Percentiles rank a stretch among this genome's conserved stretches.
Evolutionary conservation across 1,140 invertebrate species (phyloP).

Genomic region (Choristoneura fumiferana): DNA sequence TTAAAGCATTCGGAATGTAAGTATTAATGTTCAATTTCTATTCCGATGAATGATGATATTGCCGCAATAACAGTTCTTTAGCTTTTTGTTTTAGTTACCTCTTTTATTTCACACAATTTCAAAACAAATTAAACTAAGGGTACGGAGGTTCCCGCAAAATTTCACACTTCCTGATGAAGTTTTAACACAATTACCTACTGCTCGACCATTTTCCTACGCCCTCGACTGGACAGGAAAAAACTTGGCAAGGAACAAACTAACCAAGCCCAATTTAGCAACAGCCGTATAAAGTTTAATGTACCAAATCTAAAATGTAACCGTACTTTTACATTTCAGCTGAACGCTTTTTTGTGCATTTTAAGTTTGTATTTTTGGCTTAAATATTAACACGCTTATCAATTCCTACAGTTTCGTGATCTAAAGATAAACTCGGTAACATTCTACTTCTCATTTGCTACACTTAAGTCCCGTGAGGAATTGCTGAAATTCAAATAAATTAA

Average conservation of each 20-base stretch:
- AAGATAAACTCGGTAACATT: too few relatives aligned
- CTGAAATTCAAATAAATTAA: constrained; percentile 48
- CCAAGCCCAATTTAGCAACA: constrained; percentile 16
- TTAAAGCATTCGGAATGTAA: too few relatives aligned
- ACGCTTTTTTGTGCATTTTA: neutral
- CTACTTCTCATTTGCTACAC: neutral
- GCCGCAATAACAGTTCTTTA: too few relatives aligned
- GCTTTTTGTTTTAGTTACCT: neutral
- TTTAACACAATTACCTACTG: constrained; percentile 16
- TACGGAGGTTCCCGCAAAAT: constrained; percentile 1
- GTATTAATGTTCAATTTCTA: too few relatives aligned
- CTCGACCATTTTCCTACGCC: constrained; percentile 11
- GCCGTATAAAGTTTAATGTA: constrained; percentile 17
- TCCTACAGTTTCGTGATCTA: too few relatives aligned
- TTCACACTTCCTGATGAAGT: constrained; percentile 16
- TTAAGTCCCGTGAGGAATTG: constrained; percentile 6
- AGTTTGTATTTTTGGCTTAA: neutral
- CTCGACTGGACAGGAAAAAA: constrained; percentile 17
- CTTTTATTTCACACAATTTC: neutral
- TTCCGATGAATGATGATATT: too few relatives aligned
- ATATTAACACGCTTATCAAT: too few relatives aligned
- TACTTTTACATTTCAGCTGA: constrained; percentile 15
- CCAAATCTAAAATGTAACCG: constrained; percentile 18
- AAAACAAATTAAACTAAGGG: constrained; percentile 14
- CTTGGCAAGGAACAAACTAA: constrained; percentile 18